phyloP scores from a whole-genome alignment of 2,888 invertebrate species.

The Lasius platythorax region DNA sequence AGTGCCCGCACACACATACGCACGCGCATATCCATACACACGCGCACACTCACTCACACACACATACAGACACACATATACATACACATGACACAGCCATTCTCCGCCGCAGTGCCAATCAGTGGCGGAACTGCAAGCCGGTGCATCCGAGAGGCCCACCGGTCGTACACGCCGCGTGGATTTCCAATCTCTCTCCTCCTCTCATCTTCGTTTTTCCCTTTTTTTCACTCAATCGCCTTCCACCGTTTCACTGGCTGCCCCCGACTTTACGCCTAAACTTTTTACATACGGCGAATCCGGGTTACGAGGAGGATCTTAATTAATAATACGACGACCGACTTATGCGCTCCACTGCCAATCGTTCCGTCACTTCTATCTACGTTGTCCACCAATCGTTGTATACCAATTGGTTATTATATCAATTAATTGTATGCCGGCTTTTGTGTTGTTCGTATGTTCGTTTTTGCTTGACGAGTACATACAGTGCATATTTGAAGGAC shows the following conservation, averaged over 20 bases:
- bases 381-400: background rate
- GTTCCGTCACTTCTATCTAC: conserved; percentile 26
- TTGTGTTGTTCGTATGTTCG: background rate
- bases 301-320: conserved; percentile 61
- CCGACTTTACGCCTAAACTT: conserved; percentile 67
- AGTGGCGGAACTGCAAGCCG: conserved; percentile 71
- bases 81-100: conserved; percentile 52
- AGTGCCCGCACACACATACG: background rate
- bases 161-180: conserved; percentile 50
- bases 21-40: background rate
- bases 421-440: conserved; percentile 14
- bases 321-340: conserved; percentile 44
- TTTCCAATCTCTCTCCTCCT: conserved; percentile 43
- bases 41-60: too few relatives aligned
- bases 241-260: conserved; percentile 61
- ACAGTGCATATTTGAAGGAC: background rate
- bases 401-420: conserved; percentile 19
- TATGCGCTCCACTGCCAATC: conserved; percentile 41
- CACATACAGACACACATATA: too few relatives aligned
- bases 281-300: conserved; percentile 63
- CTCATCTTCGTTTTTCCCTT: conserved; percentile 35
- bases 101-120: conserved; percentile 73
- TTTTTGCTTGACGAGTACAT: background rate
- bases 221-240: conserved; percentile 63
- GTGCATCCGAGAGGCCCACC: conserved; percentile 69